Conservation (phyloP, 2,888 invertebrate species). For the Acleris literana region DNA sequence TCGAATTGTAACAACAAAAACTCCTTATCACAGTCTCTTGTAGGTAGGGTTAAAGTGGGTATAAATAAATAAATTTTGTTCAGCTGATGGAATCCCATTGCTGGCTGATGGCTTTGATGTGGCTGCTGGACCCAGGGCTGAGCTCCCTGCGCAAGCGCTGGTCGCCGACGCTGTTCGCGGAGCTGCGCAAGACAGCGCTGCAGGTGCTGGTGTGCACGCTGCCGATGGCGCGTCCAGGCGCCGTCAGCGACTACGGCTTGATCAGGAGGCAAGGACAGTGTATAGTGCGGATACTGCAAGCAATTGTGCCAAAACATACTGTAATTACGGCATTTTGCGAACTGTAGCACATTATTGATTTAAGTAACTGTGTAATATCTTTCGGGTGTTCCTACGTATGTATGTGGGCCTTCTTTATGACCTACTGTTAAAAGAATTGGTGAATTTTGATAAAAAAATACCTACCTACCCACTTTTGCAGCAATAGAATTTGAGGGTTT, state of each 20-base stretch:
- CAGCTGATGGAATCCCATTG: constrained; percentile 61
- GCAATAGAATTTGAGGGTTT: no score
- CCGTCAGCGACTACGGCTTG: constrained; percentile 56
- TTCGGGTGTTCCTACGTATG: no score
- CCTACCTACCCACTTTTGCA: no score
- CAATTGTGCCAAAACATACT: not conserved
- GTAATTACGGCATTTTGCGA: no score
- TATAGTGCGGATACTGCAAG: not conserved
- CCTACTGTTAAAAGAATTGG: no score
- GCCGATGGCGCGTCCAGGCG: constrained; percentile 45
- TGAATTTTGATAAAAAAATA: no score
- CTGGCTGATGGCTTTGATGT: constrained; percentile 71
- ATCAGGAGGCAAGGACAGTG: constrained; percentile 57
- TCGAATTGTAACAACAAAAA: no score
- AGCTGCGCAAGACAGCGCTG: constrained; percentile 61
- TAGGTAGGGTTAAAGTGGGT: no score
- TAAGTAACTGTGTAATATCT: no score
- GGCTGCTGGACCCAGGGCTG: constrained; percentile 67
- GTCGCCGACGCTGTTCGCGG: constrained; percentile 61
- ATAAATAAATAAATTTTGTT: constrained; percentile 26
- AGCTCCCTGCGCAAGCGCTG: constrained; percentile 56
- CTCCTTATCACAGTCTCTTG: no score
- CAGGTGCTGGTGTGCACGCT: constrained; percentile 64
- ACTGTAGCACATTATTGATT: no score
- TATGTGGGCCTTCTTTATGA: no score